These are phyloP conservation scores for Miltochrista miniata DNA, from an alignment of 2,888 invertebrate species.

Conservation along the genomic window DNA sequence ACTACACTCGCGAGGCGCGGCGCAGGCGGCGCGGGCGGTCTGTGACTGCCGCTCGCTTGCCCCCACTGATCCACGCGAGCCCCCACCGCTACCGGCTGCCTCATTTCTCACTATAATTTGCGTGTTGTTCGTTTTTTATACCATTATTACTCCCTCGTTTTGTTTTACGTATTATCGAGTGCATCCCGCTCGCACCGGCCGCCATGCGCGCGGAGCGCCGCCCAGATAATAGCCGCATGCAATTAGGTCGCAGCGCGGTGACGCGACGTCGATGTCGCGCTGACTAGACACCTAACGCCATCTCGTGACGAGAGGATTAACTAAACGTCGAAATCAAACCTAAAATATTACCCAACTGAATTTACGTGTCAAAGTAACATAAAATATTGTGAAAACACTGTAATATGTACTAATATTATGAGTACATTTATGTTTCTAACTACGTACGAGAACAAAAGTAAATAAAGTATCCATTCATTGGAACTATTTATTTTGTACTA, in stretches of 20 bases:
- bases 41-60: slow-evolving; percentile 73
- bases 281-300: slow-evolving; percentile 60
- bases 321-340: slow-evolving; percentile 4
- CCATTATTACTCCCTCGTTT: slow-evolving; percentile 84
- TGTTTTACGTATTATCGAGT: slow-evolving; percentile 84
- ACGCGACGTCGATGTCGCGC: slow-evolving; percentile 28
- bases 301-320: slow-evolving; percentile 67
- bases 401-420: too few species aligned
- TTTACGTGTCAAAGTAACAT: too few species aligned
- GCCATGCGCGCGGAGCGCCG: slow-evolving; percentile 80
- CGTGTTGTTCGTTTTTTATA: slow-evolving; percentile 82
- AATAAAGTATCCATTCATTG: too few species aligned
- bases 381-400: too few species aligned
- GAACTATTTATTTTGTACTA: too few species aligned
- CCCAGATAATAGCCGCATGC: slow-evolving; percentile 81
- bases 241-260: slow-evolving; percentile 67
- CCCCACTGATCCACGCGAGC: slow-evolving; percentile 68
- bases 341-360: neutral
- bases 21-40: slow-evolving; percentile 76
- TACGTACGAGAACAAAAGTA: too few species aligned
- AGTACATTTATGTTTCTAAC: too few species aligned
- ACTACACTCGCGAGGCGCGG: slow-evolving; percentile 73
- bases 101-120: slow-evolving; percentile 84
- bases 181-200: slow-evolving; percentile 84
- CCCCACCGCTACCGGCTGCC: slow-evolving; percentile 84